A percentile compares a stretch with the other conserved stretches of the same genome.
Conservation (phyloP, 2,113 vertebrate genomes). For the Morone saxatilis region DNA sequence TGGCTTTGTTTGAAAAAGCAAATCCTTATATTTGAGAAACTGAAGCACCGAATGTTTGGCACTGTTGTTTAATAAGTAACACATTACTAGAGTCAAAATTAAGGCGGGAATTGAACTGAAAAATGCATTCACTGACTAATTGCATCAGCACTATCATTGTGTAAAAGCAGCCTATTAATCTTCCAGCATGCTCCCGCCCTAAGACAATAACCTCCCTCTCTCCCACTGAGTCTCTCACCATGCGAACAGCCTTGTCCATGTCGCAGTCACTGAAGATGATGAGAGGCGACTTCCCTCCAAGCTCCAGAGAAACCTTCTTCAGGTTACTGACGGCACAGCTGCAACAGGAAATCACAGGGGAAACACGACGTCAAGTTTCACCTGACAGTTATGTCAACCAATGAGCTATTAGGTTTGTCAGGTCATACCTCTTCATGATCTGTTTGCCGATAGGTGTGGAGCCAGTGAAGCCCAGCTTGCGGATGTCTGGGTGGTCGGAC, state of each 20-base stretch:
- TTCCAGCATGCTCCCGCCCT: neutral
- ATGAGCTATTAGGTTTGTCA: rapidly evolving
- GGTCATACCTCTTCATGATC: conserved; percentile 91
- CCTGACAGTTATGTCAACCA: neutral
- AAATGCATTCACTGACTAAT: neutral
- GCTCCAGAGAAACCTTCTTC: conserved; percentile 93
- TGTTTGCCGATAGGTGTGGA: conserved; percentile 91
- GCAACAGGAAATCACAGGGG: neutral
- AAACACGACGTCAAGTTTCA: neutral
- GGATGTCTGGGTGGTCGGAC: conserved; percentile 89
- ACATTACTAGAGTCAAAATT: no score
- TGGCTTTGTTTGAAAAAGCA: no score
- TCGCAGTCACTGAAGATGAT: conserved; percentile 92
- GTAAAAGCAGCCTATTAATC: neutral
- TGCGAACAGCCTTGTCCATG: conserved; percentile 90
- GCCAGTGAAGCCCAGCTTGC: conserved; percentile 92
- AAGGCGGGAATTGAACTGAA: neutral
- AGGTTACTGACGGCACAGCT: conserved; percentile 91
- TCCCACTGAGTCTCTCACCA: conserved; percentile 81
- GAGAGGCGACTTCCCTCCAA: conserved; percentile 92
- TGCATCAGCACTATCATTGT: neutral
- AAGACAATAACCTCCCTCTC: neutral
- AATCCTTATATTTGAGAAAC: neutral
- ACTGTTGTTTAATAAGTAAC: neutral
- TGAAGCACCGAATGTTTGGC: neutral